Evolutionary conservation across 2,797 vertebrate species (phyloP).

Genomic region (Sparidentex hasta): DNA sequence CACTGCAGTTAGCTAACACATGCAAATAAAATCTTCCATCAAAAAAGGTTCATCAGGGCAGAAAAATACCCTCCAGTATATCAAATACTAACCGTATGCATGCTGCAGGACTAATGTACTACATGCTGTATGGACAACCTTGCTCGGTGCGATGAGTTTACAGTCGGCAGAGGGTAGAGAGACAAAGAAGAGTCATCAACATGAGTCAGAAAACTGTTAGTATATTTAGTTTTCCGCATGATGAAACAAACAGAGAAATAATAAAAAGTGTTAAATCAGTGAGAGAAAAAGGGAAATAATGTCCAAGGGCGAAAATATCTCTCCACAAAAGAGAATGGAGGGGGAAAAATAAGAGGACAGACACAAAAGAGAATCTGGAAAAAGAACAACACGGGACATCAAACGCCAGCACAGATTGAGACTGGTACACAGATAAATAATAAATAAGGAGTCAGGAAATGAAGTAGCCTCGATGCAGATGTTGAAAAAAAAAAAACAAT

Average conservation of each 20-base stretch:
- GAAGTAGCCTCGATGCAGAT: slow-evolving; percentile 16
- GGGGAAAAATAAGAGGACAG: slow-evolving; percentile 4
- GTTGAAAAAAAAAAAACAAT: slow-evolving; percentile 5
- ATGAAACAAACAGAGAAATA: slow-evolving; percentile 6
- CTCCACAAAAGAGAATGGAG: neutral
- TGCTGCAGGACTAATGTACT: slow-evolving; percentile 4
- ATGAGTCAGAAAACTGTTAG: neutral
- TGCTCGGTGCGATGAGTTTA: neutral
- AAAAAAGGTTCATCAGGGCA: neutral
- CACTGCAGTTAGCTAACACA: neutral
- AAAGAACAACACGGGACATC: slow-evolving; percentile 26
- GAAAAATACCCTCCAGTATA: neutral
- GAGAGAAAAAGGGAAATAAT: neutral
- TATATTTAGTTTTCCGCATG: slow-evolving; percentile 2
- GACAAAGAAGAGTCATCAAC: neutral
- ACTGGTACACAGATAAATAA: slow-evolving; percentile 47
- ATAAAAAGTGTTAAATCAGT: slow-evolving; percentile 3
- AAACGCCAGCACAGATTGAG: slow-evolving; percentile 38
- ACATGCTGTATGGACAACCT: slow-evolving; percentile 11
- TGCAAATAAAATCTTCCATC: neutral
- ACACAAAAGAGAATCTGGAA: slow-evolving; percentile 46
- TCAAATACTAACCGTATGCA: neutral
- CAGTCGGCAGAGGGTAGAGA: neutral
- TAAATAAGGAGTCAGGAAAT: slow-evolving; percentile 28
- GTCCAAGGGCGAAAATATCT: neutral